phyloP scores from a whole-genome alignment of 1,140 invertebrate species.

The Conus ventricosus region DNA sequence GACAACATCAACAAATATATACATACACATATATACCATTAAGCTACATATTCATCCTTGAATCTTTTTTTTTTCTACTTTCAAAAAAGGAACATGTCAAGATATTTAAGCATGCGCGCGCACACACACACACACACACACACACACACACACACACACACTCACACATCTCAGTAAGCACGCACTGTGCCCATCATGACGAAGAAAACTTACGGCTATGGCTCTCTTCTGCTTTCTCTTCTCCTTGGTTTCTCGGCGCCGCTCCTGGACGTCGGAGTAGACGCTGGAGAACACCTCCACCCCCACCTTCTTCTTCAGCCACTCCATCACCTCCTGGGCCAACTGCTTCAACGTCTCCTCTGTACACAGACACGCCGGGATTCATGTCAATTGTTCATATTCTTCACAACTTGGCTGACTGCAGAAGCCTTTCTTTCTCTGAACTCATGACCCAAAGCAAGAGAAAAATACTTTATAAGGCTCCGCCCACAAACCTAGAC shows the following conservation, averaged over 20 bases:
- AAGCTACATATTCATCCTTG: not conserved
- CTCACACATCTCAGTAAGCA: not conserved
- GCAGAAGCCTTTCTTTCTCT: too few relatives aligned
- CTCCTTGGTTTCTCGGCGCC: slow-evolving; percentile 79
- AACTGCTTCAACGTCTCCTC: slow-evolving; percentile 69
- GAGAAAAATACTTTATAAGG: too few relatives aligned
- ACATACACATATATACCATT: not conserved
- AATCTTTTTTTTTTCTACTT: not conserved
- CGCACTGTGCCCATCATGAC: slow-evolving; percentile 20
- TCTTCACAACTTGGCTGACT: too few relatives aligned
- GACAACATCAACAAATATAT: not conserved
- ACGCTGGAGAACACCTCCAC: slow-evolving; percentile 80
- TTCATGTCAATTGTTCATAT: too few relatives aligned
- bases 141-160: not conserved
- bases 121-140: not conserved
- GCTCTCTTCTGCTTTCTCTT: slow-evolving; percentile 81
- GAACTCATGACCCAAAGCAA: too few relatives aligned
- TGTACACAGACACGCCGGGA: not conserved
- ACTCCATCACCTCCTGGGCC: slow-evolving; percentile 79
- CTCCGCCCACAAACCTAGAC: too few relatives aligned
- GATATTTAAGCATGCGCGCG: not conserved
- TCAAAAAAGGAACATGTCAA: too few relatives aligned
- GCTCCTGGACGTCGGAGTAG: slow-evolving; percentile 78
- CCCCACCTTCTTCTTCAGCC: slow-evolving; percentile 82
- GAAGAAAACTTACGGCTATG: slow-evolving; percentile 60